A percentile compares a stretch with the other conserved stretches of the same genome.
These are phyloP conservation scores for Nomada ferruginata DNA, from an alignment of 2,888 invertebrate species.

Conservation along the genomic window DNA sequence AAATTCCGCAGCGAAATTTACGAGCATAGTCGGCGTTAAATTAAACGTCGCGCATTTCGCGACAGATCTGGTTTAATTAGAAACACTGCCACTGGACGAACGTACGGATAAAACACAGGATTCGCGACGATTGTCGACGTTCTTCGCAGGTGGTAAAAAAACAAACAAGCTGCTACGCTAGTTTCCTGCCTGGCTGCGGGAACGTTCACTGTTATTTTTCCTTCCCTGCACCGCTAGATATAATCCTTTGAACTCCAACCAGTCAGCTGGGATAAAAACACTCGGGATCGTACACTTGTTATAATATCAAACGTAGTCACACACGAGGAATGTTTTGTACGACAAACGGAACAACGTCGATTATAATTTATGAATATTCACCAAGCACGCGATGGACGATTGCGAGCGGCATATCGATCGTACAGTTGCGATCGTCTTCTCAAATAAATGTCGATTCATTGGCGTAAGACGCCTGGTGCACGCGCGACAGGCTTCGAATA, in stretches of 20 bases:
- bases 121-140: not conserved
- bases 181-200: too few relatives aligned
- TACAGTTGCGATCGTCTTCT: not conserved
- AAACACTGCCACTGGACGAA: not conserved
- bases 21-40: slow-evolving; percentile 27
- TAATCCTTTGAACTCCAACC: too few relatives aligned
- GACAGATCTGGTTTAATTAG: slow-evolving; percentile 29
- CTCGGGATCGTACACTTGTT: not conserved
- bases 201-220: too few relatives aligned
- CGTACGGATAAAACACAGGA: not conserved
- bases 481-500: slow-evolving; percentile 11
- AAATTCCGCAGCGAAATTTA: slow-evolving; percentile 35
- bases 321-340: not conserved
- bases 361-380: not conserved
- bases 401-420: not conserved
- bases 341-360: not conserved
- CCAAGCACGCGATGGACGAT: slow-evolving; percentile 16
- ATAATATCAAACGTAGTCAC: not conserved
- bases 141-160: not conserved
- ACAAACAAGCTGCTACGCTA: too few relatives aligned
- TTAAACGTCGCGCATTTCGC: slow-evolving; percentile 27
- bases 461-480: not conserved
- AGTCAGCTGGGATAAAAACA: not conserved
- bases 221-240: too few relatives aligned
- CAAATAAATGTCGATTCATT: not conserved